phyloP scores from a whole-genome alignment of 2,888 invertebrate genomes.

The Amblyteles armatorius region DNA sequence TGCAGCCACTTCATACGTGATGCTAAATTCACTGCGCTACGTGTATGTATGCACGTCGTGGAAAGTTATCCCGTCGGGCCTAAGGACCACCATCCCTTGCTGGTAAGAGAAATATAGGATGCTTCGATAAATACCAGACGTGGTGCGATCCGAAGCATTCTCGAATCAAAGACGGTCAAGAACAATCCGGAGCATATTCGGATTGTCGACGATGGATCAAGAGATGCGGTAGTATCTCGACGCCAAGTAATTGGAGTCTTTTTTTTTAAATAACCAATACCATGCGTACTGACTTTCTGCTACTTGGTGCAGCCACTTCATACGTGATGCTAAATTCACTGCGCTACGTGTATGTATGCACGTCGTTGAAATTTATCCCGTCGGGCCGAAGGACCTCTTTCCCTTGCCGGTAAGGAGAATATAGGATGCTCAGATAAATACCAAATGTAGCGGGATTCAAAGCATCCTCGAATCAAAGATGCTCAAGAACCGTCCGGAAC shows the following conservation, averaged over 20 bases:
- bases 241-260: too few species aligned
- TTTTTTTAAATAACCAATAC: too few species aligned
- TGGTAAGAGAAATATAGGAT: constrained; percentile 18
- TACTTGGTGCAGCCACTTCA: neutral
- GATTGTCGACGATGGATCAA: too few species aligned
- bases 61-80: constrained; percentile 22
- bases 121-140: constrained; percentile 47
- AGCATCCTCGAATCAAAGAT: constrained; percentile 25
- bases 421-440: constrained; percentile 47
- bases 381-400: neutral
- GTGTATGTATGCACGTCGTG: constrained; percentile 14
- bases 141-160: constrained; percentile 10
- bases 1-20: constrained; percentile 27
- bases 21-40: constrained; percentile 3
- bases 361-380: constrained; percentile 18
- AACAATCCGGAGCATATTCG: neutral
- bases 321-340: neutral
- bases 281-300: neutral
- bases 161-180: constrained; percentile 20
- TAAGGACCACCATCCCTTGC: neutral
- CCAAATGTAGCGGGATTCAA: constrained; percentile 20
- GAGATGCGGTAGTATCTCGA: too few species aligned
- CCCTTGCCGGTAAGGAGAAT: neutral
- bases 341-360: constrained; percentile 3
- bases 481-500: neutral